Evolutionary conservation across 2,888 invertebrate species (phyloP).

Genomic region (Drosophila monieri): DNA sequence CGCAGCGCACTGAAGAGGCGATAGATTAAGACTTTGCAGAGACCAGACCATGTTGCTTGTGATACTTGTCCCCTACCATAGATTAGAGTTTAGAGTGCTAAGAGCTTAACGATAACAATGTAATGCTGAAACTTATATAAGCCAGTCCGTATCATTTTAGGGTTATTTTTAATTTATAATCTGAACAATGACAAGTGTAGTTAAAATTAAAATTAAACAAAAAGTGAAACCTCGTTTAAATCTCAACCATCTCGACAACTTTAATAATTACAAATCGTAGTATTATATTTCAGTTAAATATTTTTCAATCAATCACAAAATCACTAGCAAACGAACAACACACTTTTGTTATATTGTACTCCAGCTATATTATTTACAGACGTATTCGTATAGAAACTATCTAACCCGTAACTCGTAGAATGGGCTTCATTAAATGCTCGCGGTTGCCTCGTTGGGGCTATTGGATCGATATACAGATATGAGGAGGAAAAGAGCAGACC

Average conservation of each 20-base stretch:
- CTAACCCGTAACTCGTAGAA: slow-evolving; percentile 51
- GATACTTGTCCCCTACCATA: slow-evolving; percentile 49
- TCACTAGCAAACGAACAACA: slow-evolving; percentile 44
- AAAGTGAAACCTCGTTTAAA: neutral
- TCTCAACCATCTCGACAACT: slow-evolving; percentile 1
- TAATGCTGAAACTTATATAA: slow-evolving; percentile 38
- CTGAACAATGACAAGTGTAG: neutral
- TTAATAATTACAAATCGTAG: slow-evolving; percentile 34
- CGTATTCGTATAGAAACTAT: slow-evolving; percentile 44
- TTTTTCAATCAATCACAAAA: slow-evolving; percentile 66
- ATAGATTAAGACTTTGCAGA: slow-evolving; percentile 41
- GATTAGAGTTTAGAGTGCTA: slow-evolving; percentile 25
- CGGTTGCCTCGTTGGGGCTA: slow-evolving; percentile 40
- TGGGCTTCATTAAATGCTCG: slow-evolving; percentile 62
- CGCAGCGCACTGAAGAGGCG: slow-evolving; percentile 78
- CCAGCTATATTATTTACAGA: slow-evolving; percentile 31
- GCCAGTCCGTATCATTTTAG: neutral
- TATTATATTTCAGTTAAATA: slow-evolving; percentile 27
- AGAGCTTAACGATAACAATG: slow-evolving; percentile 27
- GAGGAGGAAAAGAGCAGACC: slow-evolving; percentile 14
- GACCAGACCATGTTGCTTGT: slow-evolving; percentile 41
- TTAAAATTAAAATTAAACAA: neutral
- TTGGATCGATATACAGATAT: slow-evolving; percentile 35
- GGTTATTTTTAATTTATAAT: neutral
- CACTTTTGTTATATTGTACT: slow-evolving; percentile 40